A percentile compares a stretch with the other conserved stretches of the same genome.
phyloP scores from a whole-genome alignment of 2,888 invertebrate genomes.

The Gastracanthus pulcherrimus region DNA sequence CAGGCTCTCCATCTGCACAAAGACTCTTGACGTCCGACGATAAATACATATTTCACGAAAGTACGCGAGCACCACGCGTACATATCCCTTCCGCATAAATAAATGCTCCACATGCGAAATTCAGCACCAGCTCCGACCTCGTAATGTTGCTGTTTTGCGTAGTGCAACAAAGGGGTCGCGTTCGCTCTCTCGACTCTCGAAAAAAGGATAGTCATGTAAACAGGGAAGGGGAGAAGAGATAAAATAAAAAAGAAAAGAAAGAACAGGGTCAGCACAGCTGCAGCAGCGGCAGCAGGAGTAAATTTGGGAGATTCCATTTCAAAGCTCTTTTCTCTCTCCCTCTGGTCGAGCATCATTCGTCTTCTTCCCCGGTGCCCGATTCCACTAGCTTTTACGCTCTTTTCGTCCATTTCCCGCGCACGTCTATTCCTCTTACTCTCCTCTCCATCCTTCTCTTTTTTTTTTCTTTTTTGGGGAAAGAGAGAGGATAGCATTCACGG shows the following conservation, averaged over 20 bases:
- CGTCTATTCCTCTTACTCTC: background rate
- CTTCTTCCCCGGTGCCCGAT: constrained; percentile 47
- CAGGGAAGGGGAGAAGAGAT: background rate
- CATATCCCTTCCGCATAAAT: background rate
- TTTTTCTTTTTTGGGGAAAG: background rate
- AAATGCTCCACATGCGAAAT: background rate
- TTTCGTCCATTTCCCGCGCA: constrained; percentile 31
- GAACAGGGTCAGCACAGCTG: background rate
- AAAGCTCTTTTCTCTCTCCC: constrained; percentile 20
- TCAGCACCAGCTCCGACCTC: background rate
- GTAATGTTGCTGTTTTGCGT: background rate
- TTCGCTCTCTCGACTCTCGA: too few species aligned
- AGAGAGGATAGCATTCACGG: background rate
- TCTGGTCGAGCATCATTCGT: constrained; percentile 49
- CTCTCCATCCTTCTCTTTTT: constrained; percentile 1
- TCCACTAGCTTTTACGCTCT: constrained; percentile 47
- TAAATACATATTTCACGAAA: background rate
- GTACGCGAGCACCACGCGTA: too few species aligned
- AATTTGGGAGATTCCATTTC: constrained; percentile 55
- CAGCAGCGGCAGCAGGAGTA: constrained; percentile 22
- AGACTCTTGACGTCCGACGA: background rate
- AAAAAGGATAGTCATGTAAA: constrained; percentile 48
- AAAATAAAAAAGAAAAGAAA: background rate
- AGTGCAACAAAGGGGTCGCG: background rate
- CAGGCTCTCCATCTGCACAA: background rate